These are phyloP conservation scores for Eupsittula cactorum DNA, from an alignment of 2,113 vertebrate genomes.

Conservation along the genomic window DNA sequence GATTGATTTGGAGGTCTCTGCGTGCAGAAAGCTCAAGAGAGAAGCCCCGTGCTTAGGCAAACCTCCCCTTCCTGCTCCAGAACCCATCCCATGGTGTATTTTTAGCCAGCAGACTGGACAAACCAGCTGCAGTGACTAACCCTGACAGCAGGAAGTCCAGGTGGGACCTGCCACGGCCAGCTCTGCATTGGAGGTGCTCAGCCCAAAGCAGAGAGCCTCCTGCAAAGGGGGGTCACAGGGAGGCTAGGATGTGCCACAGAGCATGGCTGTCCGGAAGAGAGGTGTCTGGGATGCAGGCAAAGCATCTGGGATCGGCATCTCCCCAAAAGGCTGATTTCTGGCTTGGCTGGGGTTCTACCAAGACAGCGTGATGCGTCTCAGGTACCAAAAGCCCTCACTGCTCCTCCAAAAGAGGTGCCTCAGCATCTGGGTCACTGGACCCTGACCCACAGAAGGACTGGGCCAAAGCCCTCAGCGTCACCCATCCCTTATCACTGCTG, in stretches of 20 bases:
- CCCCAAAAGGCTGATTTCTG: background rate
- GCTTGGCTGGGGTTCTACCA: background rate
- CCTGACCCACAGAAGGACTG: background rate
- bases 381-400: background rate
- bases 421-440: background rate
- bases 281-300: background rate
- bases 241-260: background rate
- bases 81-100: background rate
- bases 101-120: conserved; percentile 44
- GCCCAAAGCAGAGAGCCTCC: background rate
- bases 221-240: too few species aligned
- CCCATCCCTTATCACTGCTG: background rate
- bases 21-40: rapidly evolving
- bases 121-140: conserved; percentile 54
- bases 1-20: background rate
- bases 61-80: background rate
- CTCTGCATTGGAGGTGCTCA: background rate
- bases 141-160: background rate
- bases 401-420: background rate
- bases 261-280: background rate
- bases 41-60: background rate
- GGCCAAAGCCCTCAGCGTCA: background rate
- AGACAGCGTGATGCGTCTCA: too few species aligned
- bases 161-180: background rate
- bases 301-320: background rate